A percentile compares a stretch with the other conserved stretches of the same genome.
These are phyloP conservation scores for Diacarnus erythraeanus DNA, from an alignment of 37 sponge, comb jelly and placozoan species.

Conservation along the genomic window DNA sequence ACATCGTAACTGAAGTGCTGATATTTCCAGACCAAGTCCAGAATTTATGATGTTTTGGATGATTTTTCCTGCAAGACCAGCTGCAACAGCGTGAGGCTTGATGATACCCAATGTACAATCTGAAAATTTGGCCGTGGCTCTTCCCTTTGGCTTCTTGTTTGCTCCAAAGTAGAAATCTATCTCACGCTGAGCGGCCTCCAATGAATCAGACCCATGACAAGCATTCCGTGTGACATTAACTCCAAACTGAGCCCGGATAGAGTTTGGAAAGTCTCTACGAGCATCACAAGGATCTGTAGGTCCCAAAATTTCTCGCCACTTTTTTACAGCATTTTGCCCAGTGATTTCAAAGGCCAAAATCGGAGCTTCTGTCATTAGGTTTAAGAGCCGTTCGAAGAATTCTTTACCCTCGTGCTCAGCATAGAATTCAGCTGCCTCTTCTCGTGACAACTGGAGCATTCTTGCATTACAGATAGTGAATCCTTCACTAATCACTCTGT, in stretches of 20 bases:
- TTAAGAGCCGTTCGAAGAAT: slow-evolving; percentile 59
- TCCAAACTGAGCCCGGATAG: slow-evolving; percentile 84
- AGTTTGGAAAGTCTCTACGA: slow-evolving; percentile 65
- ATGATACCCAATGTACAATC: slow-evolving; percentile 78
- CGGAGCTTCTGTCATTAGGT: slow-evolving; percentile 81
- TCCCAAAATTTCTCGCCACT: slow-evolving; percentile 70
- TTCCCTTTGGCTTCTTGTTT: slow-evolving; percentile 2
- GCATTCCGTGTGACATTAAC: slow-evolving; percentile 77
- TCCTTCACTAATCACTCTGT: slow-evolving; percentile 41
- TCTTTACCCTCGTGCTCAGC: slow-evolving; percentile 66
- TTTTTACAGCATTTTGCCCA: slow-evolving; percentile 68
- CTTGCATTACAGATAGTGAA: slow-evolving; percentile 78
- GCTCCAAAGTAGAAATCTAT: slow-evolving; percentile 86
- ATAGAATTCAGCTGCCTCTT: slow-evolving; percentile 86
- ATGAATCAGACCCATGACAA: slow-evolving; percentile 87
- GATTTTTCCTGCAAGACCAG: slow-evolving; percentile 78
- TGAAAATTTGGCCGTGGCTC: slow-evolving; percentile 10
- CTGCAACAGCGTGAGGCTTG: slow-evolving; percentile 94
- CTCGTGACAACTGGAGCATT: slow-evolving; percentile 74
- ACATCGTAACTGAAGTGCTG: slow-evolving; percentile 68
- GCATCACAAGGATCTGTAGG: slow-evolving; percentile 80
- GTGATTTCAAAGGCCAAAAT: slow-evolving; percentile 82
- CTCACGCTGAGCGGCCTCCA: slow-evolving; percentile 70
- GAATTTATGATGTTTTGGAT: slow-evolving; percentile 61
- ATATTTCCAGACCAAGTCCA: slow-evolving; percentile 68